Evolutionary conservation across 1,140 invertebrate genomes (phyloP), one percentile per base, ranked within the genome.

Genomic region (Anthonomus grandis): DNA sequence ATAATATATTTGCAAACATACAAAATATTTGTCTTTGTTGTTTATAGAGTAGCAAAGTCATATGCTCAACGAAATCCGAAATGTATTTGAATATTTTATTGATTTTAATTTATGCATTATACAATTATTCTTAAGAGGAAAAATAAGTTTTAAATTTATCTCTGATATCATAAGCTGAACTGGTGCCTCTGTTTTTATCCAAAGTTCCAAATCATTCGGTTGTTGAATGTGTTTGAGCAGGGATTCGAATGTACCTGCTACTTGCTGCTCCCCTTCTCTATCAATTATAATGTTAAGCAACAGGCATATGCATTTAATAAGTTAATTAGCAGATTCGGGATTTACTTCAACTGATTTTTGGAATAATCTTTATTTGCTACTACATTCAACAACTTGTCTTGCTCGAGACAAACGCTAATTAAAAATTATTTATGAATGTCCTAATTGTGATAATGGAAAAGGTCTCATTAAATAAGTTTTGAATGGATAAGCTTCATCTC

Each of bases 271-370:
- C 22, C 48, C 56, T 44, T 51, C 38, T 13, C 38, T 41, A 44
- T 58, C 39, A 58, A 51, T 58, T 39, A 51, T 48, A 25, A 52
- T 52, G 37, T 52, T 52, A n/a, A 42, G 50, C 21, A 52, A 52
- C 18, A 52, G 36, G 22, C 50, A 42, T 23, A 41, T 42, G 23
- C 37, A 42, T 27, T 52, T 42, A 42, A 52, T 42, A 24, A 52
- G 17, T 52, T 38, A 41, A 39, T 39, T 17, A 17, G 17, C 38
- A 39, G 2, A 39, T 39, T 39, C 38, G 18, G 4, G 38, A 39
- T 39, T 17, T 10, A 10, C 38, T 39, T 39, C 38, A 17, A 39
- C 9, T 39, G 38, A 31, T 31, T 31, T 31, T 31, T 31, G 27
- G 6, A 31, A 31, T n/a, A 31, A 31, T 31, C 27, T 31, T 15